phyloP scores from a whole-genome alignment of 2,113 vertebrate genomes.

The Triplophysa rosa region DNA sequence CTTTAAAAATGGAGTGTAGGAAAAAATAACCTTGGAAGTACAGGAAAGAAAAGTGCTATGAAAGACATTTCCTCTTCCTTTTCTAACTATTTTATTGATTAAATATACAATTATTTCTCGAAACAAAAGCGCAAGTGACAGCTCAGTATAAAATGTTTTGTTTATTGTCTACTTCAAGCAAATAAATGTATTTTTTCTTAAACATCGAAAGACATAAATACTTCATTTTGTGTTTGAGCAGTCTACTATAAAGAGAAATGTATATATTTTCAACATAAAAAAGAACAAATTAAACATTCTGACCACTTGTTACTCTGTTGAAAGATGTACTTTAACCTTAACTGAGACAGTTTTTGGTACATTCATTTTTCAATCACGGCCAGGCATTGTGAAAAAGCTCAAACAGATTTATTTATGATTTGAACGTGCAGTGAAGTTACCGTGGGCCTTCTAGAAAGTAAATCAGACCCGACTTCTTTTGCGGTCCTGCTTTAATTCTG shows the following conservation, averaged over 20 bases:
- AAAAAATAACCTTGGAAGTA: not conserved
- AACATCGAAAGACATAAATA: not conserved
- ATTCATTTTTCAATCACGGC: not conserved
- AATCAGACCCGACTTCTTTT: conserved; percentile 13
- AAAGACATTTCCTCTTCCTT: not conserved
- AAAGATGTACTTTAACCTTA: not conserved
- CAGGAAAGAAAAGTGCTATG: not conserved
- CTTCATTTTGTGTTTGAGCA: not conserved
- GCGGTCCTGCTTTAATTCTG: conserved; percentile 26
- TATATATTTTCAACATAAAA: not conserved
- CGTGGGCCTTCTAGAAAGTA: not conserved
- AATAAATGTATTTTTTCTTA: not conserved
- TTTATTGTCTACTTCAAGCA: not conserved
- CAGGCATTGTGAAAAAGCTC: not conserved
- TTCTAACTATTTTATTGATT: not conserved
- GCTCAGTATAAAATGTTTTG: not conserved
- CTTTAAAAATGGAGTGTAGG: not conserved
- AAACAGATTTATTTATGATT: conserved; percentile 16
- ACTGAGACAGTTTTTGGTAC: not conserved
- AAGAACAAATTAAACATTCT: not conserved
- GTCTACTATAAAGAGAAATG: not conserved
- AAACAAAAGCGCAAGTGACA: not conserved
- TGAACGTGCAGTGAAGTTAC: not conserved
- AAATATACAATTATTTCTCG: not conserved
- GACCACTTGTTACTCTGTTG: conserved; percentile 5